phyloP scores from a whole-genome alignment of 2,888 invertebrate genomes.

The Thymelicus lineola region DNA sequence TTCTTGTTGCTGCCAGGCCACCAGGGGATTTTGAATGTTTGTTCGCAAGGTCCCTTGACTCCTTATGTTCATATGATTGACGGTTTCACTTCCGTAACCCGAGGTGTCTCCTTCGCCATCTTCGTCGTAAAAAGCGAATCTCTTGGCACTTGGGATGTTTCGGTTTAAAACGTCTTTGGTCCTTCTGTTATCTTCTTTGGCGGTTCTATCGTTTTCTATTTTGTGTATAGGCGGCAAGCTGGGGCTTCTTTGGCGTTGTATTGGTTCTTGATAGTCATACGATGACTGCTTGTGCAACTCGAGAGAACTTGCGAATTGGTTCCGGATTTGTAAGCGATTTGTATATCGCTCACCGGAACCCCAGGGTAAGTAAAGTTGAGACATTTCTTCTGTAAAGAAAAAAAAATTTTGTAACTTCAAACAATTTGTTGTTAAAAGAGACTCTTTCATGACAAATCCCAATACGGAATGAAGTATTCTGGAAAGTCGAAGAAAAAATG shows the following conservation, averaged over 20 bases:
- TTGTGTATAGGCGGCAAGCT: constrained; percentile 88
- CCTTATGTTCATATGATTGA: constrained; percentile 78
- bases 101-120: constrained; percentile 91
- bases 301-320: constrained; percentile 78
- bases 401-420: constrained; percentile 13
- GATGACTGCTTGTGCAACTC: constrained; percentile 76
- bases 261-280: constrained; percentile 75
- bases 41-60: constrained; percentile 55
- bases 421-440: constrained; percentile 32
- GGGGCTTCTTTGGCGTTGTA: constrained; percentile 85
- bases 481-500: constrained; percentile 53
- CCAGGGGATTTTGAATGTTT: constrained; percentile 60
- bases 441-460: constrained; percentile 70
- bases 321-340: constrained; percentile 72
- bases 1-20: constrained; percentile 77
- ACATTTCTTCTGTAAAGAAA: constrained; percentile 90
- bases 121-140: constrained; percentile 79
- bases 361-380: constrained; percentile 91
- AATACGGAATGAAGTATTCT: constrained; percentile 63
- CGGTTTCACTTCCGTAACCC: constrained; percentile 92
- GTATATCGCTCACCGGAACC: constrained; percentile 83
- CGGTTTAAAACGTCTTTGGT: constrained; percentile 64
- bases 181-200: constrained; percentile 66
- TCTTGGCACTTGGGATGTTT: constrained; percentile 74
- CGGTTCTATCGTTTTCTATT: constrained; percentile 61